phyloP scores from a whole-genome alignment of 2,888 invertebrate genomes.

The Tinea semifulvella region DNA sequence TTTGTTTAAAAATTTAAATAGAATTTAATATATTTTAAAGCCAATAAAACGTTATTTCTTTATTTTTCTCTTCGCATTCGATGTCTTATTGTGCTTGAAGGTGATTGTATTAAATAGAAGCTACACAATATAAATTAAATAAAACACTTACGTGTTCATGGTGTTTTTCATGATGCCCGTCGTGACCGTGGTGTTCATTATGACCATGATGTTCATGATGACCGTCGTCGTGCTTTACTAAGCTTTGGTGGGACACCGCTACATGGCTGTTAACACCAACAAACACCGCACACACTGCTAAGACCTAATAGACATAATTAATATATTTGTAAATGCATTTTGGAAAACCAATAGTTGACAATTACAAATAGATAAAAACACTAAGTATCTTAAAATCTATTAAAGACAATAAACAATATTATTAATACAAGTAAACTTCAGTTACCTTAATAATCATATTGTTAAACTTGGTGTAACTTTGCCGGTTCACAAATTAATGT shows the following conservation, averaged over 20 bases:
- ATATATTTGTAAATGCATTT: no score
- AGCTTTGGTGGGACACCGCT: conserved; percentile 12
- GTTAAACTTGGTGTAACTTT: neutral
- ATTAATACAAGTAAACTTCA: neutral
- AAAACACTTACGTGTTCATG: conserved; percentile 7
- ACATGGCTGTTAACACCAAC: conserved; percentile 12
- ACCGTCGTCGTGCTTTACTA: conserved; percentile 8
- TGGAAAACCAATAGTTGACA: no score
- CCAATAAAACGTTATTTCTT: no score
- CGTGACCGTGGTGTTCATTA: neutral
- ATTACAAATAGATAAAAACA: no score
- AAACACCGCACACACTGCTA: conserved; percentile 3
- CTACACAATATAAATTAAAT: neutral
- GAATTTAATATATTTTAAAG: no score
- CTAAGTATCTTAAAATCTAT: no score
- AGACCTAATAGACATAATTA: no score
- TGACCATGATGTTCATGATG: conserved; percentile 7
- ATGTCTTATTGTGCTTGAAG: no score
- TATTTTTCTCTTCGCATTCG: no score
- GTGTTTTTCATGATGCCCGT: neutral
- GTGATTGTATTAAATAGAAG: neutral
- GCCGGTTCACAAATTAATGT: neutral
- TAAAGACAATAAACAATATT: no score
- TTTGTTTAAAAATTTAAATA: no score
- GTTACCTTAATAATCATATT: conserved; percentile 9